phyloP scores from a whole-genome alignment of 2,113 vertebrate genomes.

The Lutjanus erythropterus region DNA sequence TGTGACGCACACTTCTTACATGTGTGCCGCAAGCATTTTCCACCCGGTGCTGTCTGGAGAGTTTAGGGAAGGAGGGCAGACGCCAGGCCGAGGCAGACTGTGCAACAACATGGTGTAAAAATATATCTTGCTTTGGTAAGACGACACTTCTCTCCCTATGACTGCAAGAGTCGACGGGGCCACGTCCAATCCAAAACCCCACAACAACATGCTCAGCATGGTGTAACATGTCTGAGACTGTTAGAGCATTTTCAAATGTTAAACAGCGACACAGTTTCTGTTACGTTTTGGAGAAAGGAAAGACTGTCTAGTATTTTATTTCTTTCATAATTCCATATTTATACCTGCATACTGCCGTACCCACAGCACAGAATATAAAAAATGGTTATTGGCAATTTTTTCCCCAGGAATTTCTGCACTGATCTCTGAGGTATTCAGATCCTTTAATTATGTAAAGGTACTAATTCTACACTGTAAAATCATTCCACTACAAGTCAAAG shows the following conservation, averaged over 20 bases:
- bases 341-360: not conserved
- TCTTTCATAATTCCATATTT: not conserved
- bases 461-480: not conserved
- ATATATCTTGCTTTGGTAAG: conserved; percentile 77
- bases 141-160: conserved; percentile 63
- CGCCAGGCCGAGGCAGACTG: conserved; percentile 25
- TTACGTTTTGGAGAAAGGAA: no score
- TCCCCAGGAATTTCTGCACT: not conserved
- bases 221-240: conserved; percentile 37
- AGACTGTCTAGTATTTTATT: no score
- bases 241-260: conserved; percentile 10
- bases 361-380: not conserved
- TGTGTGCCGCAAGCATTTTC: conserved; percentile 21
- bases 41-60: not conserved
- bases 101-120: conserved; percentile 78
- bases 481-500: not conserved
- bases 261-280: not conserved
- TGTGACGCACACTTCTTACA: conserved; percentile 29
- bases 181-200: conserved; percentile 29
- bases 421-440: not conserved
- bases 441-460: not conserved
- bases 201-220: conserved; percentile 62
- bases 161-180: conserved; percentile 44
- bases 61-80: conserved; percentile 22
- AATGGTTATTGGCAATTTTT: not conserved